Base-by-base conservation (phyloP, 2,888 invertebrate genomes). In the Ormia ochracea region DNA sequence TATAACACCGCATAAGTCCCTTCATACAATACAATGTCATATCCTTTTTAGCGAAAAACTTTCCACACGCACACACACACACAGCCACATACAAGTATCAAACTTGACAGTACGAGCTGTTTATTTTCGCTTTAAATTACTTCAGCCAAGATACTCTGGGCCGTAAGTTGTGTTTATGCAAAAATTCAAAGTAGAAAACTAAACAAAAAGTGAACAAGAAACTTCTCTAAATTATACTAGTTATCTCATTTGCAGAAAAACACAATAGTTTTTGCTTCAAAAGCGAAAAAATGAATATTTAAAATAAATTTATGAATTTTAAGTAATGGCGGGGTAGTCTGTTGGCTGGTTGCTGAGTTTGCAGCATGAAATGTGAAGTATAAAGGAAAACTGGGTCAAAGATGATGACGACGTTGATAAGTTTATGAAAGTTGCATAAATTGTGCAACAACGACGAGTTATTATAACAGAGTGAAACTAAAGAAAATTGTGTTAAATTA, bases 351-450 rank as follows among this genome's bases (percentile, higher is more conserved):
- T 36, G 14, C 14, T 38, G 1, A 2, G 19, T 58, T 58, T 54
- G 52, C 70, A 54, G 66, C 61, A 58, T 63, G 38, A 21, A 74
- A 31, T 50, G n/a, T 36, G 48, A 66, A 36, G 45, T 48, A 9
- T 19, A 65, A 74, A 74, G 38, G 12, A 63, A 79, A 80, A 80
- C 61, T 80, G 66, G 79, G 79, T 80, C 79, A 80, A 70, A 80
- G 65, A 80, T 80, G 78, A 72, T 78, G 65, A 74, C 31, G 74
- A 58, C 50, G 74, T 58, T 74, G 78, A 80, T 80, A 80, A 80
- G 75, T 72, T 75, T 70, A 68, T 69, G 41, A 75, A 76, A 69
- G n/a, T 76, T 76, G 76, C 76, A 76, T 63, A 56, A 63, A 69
- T 56, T 74, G 63, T 56, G 48, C 69, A 56, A 43, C 36, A 72